Evolutionary conservation across 2,797 vertebrate genomes (phyloP), one percentile per base, ranked within the genome.

Genomic region (Neomorphus geoffroyi): DNA sequence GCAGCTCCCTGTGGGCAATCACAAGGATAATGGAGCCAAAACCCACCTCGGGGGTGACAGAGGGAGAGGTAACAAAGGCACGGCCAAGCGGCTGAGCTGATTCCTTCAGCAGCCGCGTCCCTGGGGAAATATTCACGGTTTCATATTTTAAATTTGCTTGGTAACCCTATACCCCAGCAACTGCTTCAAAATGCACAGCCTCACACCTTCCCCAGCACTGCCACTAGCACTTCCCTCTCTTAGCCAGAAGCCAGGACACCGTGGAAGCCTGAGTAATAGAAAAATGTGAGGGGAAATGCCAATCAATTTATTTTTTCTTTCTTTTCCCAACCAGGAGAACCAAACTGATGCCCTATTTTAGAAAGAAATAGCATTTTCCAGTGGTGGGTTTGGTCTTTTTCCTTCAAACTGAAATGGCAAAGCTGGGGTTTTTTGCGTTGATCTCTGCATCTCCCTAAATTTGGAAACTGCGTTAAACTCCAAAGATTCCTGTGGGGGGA

Each of bases 1-100:
- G 4, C 69, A 45, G 54, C 61, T 70, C 32, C 57, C 33, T 5
- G 0, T 3, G 43, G 48, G 64, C n/a, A 43, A 7, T 1, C 1
- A 0, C 12, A 15, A 11, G 9, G 16, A 6, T 2, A 32, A 15
- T 8, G 51, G 18, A 67, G 58, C 30, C 45, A 37, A 84, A 92
- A 18, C 13, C 26, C 33, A 1, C 2, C 22, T 13, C 4, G 2
- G 28, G 50, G 57, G 28, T 1, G 26, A 19, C 0, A 1, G 70
- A 56, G 37, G 7, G 8, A 69, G 46, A 35, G 28, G 51, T 53
- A 46, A 51, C 6, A 4, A 4, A 30, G 64, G 9, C 12, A 3
- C 2, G 6, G 58, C 17, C 58, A n/a, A 50, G 30, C 1, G 1
- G 39, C 62, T 19, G 66, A 61, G 79, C 22, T 11, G 41, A 51